Conservation (phyloP, 2,888 invertebrate genomes). For the Baccha elongata region DNA sequence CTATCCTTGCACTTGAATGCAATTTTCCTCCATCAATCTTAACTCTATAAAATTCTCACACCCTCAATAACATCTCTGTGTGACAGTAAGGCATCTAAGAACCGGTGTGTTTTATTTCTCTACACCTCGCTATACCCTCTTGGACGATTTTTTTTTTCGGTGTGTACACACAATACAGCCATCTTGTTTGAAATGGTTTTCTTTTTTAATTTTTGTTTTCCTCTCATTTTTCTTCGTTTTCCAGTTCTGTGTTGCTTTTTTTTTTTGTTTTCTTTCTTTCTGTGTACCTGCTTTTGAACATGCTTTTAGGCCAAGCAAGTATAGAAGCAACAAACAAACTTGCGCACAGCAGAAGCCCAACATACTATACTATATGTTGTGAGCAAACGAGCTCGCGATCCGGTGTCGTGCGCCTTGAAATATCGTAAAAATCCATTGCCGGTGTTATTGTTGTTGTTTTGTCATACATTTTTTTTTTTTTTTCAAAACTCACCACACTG, state of each 20-base stretch:
- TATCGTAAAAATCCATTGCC: constrained; percentile 63
- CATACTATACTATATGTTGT: constrained; percentile 53
- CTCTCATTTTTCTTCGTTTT: constrained; percentile 47
- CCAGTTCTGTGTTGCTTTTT: background rate
- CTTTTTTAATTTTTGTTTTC: constrained; percentile 65
- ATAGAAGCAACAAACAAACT: constrained; percentile 20
- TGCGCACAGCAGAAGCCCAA: background rate
- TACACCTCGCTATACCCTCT: constrained; percentile 31
- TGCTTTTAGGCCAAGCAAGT: constrained; percentile 42
- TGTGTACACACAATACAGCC: constrained; percentile 49
- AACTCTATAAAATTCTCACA: constrained; percentile 55
- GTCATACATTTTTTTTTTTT: no score
- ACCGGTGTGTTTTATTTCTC: constrained; percentile 59
- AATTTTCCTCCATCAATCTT: constrained; percentile 44
- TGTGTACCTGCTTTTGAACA: constrained; percentile 61
- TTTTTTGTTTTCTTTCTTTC: constrained; percentile 9
- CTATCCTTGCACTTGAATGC: constrained; percentile 38
- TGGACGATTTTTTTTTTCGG: constrained; percentile 15
- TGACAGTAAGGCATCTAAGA: constrained; percentile 20
- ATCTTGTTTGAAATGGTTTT: constrained; percentile 62
- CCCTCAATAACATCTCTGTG: constrained; percentile 71
- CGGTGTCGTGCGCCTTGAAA: constrained; percentile 65
- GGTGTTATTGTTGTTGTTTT: constrained; percentile 43
- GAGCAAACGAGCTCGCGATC: constrained; percentile 48
- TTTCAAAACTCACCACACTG: constrained; percentile 67